Evolutionary conservation across 2,113 vertebrate genomes (phyloP).

Genomic region (Hystrix cristata): DNA sequence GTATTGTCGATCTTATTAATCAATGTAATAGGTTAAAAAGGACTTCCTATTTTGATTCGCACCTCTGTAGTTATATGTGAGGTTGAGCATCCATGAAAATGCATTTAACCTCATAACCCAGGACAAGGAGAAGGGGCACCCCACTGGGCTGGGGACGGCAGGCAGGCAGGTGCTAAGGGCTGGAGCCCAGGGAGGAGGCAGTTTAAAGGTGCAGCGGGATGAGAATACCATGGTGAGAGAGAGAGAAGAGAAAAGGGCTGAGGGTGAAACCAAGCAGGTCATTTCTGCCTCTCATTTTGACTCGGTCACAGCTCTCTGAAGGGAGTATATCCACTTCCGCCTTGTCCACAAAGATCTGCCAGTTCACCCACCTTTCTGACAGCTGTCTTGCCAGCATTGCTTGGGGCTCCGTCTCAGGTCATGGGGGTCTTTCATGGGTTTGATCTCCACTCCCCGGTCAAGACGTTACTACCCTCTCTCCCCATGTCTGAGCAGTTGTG

Average conservation of each 20-base stretch:
- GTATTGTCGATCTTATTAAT: background rate
- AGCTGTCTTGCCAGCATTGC: background rate
- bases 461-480: background rate
- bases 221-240: background rate
- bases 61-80: background rate
- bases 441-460: background rate
- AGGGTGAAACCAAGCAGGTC: background rate
- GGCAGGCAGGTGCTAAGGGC: background rate
- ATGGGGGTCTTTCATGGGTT: background rate
- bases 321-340: background rate
- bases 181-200: background rate
- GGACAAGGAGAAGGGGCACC: background rate
- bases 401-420: background rate
- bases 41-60: background rate
- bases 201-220: background rate
- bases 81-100: background rate
- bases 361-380: background rate
- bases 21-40: background rate
- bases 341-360: background rate
- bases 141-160: background rate
- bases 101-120: background rate
- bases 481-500: background rate
- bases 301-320: background rate
- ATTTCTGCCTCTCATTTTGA: background rate
- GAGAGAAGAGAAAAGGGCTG: background rate